Evolutionary conservation across 2,113 vertebrate genomes (phyloP).

Genomic region (Corythoichthys intestinalis): DNA sequence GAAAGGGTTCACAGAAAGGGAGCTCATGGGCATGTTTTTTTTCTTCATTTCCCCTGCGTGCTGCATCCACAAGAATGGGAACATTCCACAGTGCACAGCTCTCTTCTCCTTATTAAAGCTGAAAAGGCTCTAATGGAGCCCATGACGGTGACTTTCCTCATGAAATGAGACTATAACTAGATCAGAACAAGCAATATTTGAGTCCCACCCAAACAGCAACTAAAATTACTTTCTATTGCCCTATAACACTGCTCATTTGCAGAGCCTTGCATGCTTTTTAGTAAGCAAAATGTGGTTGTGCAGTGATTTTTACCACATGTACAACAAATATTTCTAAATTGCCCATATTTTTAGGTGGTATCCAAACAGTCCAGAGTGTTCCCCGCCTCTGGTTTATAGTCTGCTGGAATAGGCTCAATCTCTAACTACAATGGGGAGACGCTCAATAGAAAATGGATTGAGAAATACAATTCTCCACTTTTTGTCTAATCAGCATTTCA

Average conservation of each 20-base stretch:
- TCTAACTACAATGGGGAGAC: too few relatives aligned
- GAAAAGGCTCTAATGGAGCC: not conserved
- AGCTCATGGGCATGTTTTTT: slow-evolving; percentile 18
- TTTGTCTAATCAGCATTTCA: too few relatives aligned
- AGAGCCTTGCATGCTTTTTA: not conserved
- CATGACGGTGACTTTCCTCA: slow-evolving; percentile 3
- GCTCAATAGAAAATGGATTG: too few relatives aligned
- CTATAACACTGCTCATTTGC: not conserved
- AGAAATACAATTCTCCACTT: too few relatives aligned
- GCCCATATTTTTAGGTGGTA: too few relatives aligned
- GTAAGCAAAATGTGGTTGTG: not conserved
- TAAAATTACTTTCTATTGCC: not conserved
- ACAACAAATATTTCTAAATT: not conserved
- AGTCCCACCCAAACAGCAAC: not conserved
- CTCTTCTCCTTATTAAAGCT: slow-evolving; percentile 2
- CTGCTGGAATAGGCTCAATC: too few relatives aligned
- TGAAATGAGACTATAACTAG: not conserved
- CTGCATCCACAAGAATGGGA: slow-evolving; percentile 10
- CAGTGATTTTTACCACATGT: not conserved
- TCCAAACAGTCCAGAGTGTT: too few relatives aligned
- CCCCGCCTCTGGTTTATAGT: too few relatives aligned
- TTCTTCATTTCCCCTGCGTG: slow-evolving; percentile 6
- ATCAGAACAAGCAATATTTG: not conserved
- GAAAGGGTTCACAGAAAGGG: not conserved
- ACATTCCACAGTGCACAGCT: not conserved